These are phyloP conservation scores for Cyprinella venusta DNA, from an alignment of 2,797 vertebrate genomes.

Conservation along the genomic window DNA sequence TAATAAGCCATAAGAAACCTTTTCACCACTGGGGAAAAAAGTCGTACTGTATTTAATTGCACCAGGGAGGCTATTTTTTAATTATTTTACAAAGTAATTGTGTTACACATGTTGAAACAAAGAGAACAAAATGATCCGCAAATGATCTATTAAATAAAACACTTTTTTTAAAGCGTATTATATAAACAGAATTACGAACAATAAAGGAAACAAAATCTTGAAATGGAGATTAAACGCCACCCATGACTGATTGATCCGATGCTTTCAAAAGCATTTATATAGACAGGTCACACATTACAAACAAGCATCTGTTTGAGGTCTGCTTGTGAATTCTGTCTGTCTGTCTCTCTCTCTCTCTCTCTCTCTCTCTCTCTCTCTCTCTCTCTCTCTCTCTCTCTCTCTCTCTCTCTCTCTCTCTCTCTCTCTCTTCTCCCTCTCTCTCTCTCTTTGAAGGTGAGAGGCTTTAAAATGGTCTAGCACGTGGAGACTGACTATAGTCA, in stretches of 20 bases:
- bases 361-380: conserved; percentile 37
- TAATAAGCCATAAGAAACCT: conserved; percentile 21
- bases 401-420: conserved; percentile 37
- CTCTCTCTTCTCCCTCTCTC: conserved; percentile 29
- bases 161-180: not conserved
- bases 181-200: not conserved
- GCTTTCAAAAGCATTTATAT: conserved; percentile 40
- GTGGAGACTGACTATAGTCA: conserved; percentile 24
- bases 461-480: conserved; percentile 43
- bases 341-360: conserved; percentile 36
- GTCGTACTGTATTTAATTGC: conserved; percentile 16
- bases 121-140: not conserved
- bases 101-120: not conserved
- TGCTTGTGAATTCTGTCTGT: conserved; percentile 46
- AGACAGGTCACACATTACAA: conserved; percentile 40
- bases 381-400: conserved; percentile 37
- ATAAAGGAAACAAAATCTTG: not conserved
- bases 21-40: not conserved
- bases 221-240: not conserved
- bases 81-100: not conserved
- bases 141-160: not conserved
- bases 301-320: conserved; percentile 47
- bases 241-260: conserved; percentile 23
- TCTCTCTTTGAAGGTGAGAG: conserved; percentile 49
- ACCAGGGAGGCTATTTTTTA: not conserved